Percentiles rank a stretch among this genome's conserved stretches.
Evolutionary conservation across 2,888 invertebrate genomes (phyloP).

Genomic region (Endotricha flammealis): DNA sequence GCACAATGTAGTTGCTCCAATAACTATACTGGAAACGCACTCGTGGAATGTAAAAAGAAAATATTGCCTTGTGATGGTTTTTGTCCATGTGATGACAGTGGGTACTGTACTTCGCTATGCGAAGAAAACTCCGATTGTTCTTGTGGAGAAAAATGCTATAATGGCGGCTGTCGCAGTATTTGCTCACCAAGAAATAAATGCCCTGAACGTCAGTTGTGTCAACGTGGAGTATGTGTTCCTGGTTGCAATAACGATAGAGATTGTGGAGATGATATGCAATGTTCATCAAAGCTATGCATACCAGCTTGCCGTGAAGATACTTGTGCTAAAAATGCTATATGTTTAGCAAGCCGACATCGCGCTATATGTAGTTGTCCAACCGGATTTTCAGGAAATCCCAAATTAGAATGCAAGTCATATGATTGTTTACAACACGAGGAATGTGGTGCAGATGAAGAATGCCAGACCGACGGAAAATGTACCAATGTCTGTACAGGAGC

Average conservation of each 20-base stretch:
- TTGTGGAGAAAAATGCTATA: constrained; percentile 88
- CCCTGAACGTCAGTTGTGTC: constrained; percentile 86
- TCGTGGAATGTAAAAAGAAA: constrained; percentile 86
- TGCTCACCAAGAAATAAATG: constrained; percentile 85
- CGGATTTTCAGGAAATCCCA: constrained; percentile 90
- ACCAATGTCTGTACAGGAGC: constrained; percentile 89
- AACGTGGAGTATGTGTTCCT: constrained; percentile 83
- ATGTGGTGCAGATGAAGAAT: constrained; percentile 87
- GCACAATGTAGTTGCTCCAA: constrained; percentile 91
- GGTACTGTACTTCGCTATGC: constrained; percentile 87
- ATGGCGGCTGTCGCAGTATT: constrained; percentile 84
- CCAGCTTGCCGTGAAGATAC: constrained; percentile 84
- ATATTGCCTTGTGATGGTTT: constrained; percentile 84
- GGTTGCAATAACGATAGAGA: constrained; percentile 90
- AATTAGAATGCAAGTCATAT: constrained; percentile 84
- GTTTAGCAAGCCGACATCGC: constrained; percentile 87
- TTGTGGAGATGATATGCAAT: constrained; percentile 87
- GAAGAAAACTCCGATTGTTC: constrained; percentile 82
- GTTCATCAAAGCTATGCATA: constrained; percentile 81
- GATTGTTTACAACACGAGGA: constrained; percentile 88
- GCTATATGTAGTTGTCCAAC: constrained; percentile 92
- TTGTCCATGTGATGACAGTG: constrained; percentile 89
- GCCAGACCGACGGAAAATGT: constrained; percentile 83
- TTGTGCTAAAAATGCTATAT: constrained; percentile 89
- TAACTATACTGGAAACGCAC: constrained; percentile 89